Evolutionary conservation across 1,140 invertebrate genomes (phyloP), one percentile per base, ranked within the genome.

Genomic region (Harlomillsia oculata): DNA sequence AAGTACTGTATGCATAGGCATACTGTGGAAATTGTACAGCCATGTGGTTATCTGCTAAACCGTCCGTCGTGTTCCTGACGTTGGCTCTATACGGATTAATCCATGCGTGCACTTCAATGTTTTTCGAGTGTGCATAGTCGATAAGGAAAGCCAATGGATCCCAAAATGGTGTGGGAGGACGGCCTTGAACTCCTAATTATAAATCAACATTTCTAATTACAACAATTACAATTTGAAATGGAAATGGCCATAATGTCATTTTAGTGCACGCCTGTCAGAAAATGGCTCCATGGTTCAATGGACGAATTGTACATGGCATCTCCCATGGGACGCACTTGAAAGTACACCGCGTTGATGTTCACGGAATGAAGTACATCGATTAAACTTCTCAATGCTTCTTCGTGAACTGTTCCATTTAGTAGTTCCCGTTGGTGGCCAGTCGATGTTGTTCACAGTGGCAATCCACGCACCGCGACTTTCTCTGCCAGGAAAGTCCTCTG

Each of bases 71-170:
- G 0, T 43, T 36, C 5, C 30, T 23, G 26, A 64, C 30, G 18
- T 32, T 53, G 13, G 62, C 62, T n/a, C 62, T 41, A 29, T 64
- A 64, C 3, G 62, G 62, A 43, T 64, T 64, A 1, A 64, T 54
- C 62, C 62, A 64, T 18, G 59, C 62, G 30, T 64, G 62, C 23
- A 64, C 50, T 39, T 64, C 53, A 13, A 64, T 64, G 23, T 52
- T 50, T 49, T 30, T 53, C 3, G 13, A 25, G 29, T 61, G 53
- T 11, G 59, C 59, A 18, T 53, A 56, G 5, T 53, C 50, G 20
- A 64, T 64, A 1, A 57, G 39, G 28, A 25, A 58, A 18, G 49
- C 37, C 5, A 64, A 34, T 3, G 62, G 62, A 46, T 64, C 62
- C 59, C 59, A 64, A 1, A 43, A 25, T 16, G 59, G 59, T 34